Percentiles rank a stretch among this genome's conserved stretches.
These are phyloP conservation scores for Merluccius polli DNA, from an alignment of 2,797 vertebrate species.

Conservation along the genomic window DNA sequence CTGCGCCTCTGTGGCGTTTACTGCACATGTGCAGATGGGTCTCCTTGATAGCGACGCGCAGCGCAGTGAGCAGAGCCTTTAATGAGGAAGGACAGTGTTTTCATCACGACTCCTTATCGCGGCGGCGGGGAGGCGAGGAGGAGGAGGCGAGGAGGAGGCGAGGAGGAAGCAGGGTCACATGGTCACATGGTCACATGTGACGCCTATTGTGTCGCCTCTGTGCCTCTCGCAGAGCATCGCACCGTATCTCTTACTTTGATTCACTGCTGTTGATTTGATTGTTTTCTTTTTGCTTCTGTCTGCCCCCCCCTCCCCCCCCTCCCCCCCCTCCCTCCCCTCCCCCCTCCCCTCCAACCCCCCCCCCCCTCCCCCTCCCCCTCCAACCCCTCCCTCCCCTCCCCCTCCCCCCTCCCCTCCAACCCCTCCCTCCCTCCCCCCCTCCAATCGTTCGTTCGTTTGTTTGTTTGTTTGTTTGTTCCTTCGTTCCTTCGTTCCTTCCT, in stretches of 20 bases:
- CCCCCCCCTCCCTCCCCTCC: neutral
- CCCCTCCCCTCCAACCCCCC: too few species aligned
- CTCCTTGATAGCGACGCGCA: slow-evolving; percentile 34
- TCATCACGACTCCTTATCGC: slow-evolving; percentile 33
- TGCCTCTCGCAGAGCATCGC: neutral
- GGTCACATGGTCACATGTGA: neutral
- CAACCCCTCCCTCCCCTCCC: too few species aligned
- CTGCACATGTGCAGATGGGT: slow-evolving; percentile 39
- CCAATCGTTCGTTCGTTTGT: too few species aligned
- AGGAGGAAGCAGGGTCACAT: slow-evolving; percentile 21
- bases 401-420: too few species aligned
- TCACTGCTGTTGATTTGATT: too few species aligned
- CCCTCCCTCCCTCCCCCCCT: too few species aligned
- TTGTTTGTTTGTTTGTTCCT: too few species aligned
- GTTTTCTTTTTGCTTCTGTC: too few species aligned
- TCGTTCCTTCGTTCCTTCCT: too few species aligned
- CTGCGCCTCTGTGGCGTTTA: slow-evolving; percentile 41
- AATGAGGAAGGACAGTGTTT: slow-evolving; percentile 28
- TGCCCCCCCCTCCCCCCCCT: too few species aligned
- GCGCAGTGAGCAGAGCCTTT: slow-evolving; percentile 24
- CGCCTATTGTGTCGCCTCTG: neutral
- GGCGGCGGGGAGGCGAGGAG: slow-evolving; percentile 19
- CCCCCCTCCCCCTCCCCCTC: too few species aligned
- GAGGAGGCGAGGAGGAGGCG: slow-evolving; percentile 28
- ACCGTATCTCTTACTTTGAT: too few species aligned